Percentiles rank a stretch among this genome's conserved stretches.
These are phyloP conservation scores for Hyla sarda DNA, from an alignment of 2,113 vertebrate species.

Conservation along the genomic window DNA sequence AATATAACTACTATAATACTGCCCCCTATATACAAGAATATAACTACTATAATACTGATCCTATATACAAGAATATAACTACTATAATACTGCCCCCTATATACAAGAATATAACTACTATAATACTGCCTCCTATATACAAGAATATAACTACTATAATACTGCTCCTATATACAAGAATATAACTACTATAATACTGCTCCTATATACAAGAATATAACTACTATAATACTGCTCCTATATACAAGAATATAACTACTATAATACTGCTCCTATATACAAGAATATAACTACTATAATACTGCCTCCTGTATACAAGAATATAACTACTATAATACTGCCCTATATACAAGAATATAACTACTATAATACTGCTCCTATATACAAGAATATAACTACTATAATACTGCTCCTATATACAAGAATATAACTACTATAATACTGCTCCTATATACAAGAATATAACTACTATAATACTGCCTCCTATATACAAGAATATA, in stretches of 20 bases:
- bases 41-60: too few relatives aligned
- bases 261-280: conserved; percentile 1
- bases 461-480: neutral
- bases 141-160: too few relatives aligned
- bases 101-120: too few relatives aligned
- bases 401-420: neutral
- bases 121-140: too few relatives aligned
- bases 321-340: conserved; percentile 16
- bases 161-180: too few relatives aligned
- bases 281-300: conserved; percentile 24
- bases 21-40: neutral
- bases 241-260: conserved; percentile 10
- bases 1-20: too few relatives aligned
- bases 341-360: conserved; percentile 1
- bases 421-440: neutral
- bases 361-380: neutral
- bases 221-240: too few relatives aligned
- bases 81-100: too few relatives aligned
- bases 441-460: neutral
- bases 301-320: conserved; percentile 10
- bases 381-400: neutral
- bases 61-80: too few relatives aligned
- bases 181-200: too few relatives aligned
- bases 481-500: neutral
- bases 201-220: too few relatives aligned